A percentile compares a stretch with the other conserved stretches of the same genome.
Conservation (phyloP, 2,113 vertebrate species). For the Acrocephalus arundinaceus region DNA sequence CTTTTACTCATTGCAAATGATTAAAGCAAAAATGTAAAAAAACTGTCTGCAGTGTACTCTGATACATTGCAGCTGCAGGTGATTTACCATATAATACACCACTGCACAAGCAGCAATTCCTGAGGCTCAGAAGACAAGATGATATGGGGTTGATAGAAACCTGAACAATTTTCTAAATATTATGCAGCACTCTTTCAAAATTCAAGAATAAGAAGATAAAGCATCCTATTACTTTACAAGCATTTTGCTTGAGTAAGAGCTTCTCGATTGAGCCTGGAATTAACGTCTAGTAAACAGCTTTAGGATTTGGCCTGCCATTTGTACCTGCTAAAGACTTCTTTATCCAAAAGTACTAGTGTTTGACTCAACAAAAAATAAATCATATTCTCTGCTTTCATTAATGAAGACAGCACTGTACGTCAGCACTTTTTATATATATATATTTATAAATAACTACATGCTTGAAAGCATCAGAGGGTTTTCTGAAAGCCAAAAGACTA, state of each 20-base stretch:
- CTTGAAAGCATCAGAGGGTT: neutral
- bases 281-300: neutral
- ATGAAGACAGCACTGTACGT: neutral
- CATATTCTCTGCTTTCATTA: neutral
- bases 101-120: neutral
- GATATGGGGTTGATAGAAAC: neutral
- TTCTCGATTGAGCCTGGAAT: neutral
- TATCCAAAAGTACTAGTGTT: neutral
- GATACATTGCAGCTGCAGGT: slow-evolving; percentile 13
- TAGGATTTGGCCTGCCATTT: neutral
- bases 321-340: neutral
- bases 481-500: neutral
- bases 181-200: neutral
- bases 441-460: neutral
- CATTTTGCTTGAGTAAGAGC: neutral
- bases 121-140: neutral
- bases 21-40: slow-evolving; percentile 5
- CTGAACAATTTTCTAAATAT: neutral
- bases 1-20: slow-evolving; percentile 27
- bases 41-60: neutral
- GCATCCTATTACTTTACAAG: neutral
- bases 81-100: neutral
- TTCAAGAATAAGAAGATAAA: neutral
- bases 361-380: slow-evolving; percentile 19
- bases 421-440: neutral